phyloP scores from a whole-genome alignment of 2,888 invertebrate genomes.

The Corbicula japonica region DNA sequence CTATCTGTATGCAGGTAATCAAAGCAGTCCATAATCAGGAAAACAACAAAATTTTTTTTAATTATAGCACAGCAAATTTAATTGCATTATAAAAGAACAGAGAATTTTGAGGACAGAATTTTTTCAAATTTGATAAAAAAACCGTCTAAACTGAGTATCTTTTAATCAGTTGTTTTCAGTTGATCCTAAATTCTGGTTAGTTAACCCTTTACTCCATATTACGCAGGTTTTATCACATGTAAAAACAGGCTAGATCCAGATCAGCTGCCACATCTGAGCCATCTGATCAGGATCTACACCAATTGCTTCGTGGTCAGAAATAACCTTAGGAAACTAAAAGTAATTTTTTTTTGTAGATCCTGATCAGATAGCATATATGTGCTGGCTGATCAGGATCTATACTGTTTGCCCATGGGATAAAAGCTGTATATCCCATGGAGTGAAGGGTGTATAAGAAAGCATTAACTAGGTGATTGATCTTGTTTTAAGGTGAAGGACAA shows the following conservation, averaged over 20 bases:
- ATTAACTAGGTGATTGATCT: not conserved
- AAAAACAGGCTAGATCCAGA: not conserved
- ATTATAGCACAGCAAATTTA: too few species aligned
- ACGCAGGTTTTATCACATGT: not conserved
- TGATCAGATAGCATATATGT: not conserved
- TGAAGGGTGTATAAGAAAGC: not conserved
- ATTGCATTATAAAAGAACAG: too few species aligned
- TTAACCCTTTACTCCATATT: not conserved
- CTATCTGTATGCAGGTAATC: too few species aligned
- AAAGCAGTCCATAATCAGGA: too few species aligned
- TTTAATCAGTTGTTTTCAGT: too few species aligned
- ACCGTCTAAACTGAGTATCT: too few species aligned
- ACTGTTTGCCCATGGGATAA: not conserved
- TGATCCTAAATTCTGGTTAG: not conserved
- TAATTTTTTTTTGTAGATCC: not conserved
- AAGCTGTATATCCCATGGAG: not conserved
- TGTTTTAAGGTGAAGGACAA: constrained; percentile 22
- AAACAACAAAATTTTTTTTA: too few species aligned
- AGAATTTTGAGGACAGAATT: too few species aligned
- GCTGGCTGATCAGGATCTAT: not conserved
- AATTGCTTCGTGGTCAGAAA: too few species aligned
- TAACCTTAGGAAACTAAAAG: not conserved
- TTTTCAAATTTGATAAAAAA: too few species aligned
- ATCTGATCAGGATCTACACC: not conserved
- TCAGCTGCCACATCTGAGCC: not conserved